Evolutionary conservation across 2,113 vertebrate genomes (phyloP).

Genomic region (Trogon melanurus): DNA sequence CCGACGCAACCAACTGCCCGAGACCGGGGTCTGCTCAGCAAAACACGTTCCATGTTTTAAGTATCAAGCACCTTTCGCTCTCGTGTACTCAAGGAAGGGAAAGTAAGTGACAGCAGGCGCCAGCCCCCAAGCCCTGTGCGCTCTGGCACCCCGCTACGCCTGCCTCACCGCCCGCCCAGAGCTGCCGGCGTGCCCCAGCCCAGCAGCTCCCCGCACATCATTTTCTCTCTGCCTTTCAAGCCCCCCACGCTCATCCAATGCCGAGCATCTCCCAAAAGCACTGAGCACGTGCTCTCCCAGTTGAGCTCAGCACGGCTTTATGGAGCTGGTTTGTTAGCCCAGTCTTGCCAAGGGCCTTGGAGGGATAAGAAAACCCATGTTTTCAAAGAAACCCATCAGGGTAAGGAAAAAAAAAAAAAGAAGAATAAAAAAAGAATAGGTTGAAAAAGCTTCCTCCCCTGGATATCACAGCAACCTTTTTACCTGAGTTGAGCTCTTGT

Average conservation of each 20-base stretch:
- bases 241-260: rapidly evolving
- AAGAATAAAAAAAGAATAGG: too few relatives aligned
- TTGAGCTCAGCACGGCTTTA: not conserved
- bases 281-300: rapidly evolving
- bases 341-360: not conserved
- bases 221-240: rapidly evolving
- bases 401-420: not conserved
- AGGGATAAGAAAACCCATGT: not conserved
- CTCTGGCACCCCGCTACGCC: too few relatives aligned
- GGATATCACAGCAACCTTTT: not conserved
- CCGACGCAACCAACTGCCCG: not conserved
- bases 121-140: not conserved
- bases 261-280: not conserved
- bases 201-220: not conserved
- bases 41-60: not conserved
- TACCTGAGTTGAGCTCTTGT: constrained; percentile 38
- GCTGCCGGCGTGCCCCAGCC: not conserved
- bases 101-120: rapidly evolving
- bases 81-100: not conserved
- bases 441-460: not conserved
- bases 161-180: too few relatives aligned
- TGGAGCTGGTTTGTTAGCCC: not conserved
- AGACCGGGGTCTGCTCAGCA: not conserved
- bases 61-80: not conserved
- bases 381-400: not conserved